phyloP scores from a whole-genome alignment of 30 jellyfish, hydroid and myxozoan genomes.

The Aurelia coerulea region DNA sequence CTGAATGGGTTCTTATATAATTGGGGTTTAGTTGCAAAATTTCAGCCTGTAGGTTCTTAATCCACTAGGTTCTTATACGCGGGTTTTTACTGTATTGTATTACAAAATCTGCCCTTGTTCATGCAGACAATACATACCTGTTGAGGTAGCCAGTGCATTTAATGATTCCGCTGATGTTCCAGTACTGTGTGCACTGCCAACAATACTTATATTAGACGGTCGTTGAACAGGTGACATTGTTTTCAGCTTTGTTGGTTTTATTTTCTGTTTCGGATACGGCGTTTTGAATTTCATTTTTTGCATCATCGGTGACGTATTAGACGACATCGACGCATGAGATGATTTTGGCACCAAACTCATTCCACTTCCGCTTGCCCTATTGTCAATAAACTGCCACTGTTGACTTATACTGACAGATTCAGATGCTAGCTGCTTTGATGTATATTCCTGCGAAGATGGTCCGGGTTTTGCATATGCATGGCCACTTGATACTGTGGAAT shows the following conservation, averaged over 20 bases:
- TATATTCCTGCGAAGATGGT: background rate
- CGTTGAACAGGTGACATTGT: conserved; percentile 67
- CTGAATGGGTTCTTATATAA: too few relatives aligned
- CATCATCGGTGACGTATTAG: conserved; percentile 21
- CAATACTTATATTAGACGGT: conserved; percentile 22
- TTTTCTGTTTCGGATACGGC: conserved; percentile 82
- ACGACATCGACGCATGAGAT: conserved; percentile 1
- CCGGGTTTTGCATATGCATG: conserved; percentile 11
- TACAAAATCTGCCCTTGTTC: too few relatives aligned
- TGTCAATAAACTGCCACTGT: conserved; percentile 4
- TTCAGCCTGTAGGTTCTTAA: too few relatives aligned
- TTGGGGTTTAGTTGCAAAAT: too few relatives aligned
- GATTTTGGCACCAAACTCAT: background rate
- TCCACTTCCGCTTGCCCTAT: background rate
- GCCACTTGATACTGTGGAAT: conserved; percentile 6
- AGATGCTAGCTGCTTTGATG: background rate
- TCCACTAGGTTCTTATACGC: too few relatives aligned
- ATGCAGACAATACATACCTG: conserved; percentile 47
- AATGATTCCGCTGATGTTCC: conserved; percentile 46
- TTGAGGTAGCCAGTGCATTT: conserved; percentile 62
- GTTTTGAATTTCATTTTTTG: conserved; percentile 89
- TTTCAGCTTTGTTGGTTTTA: conserved; percentile 77
- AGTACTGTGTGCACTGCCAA: conserved; percentile 2
- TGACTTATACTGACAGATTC: background rate
- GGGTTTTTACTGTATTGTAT: too few relatives aligned